phyloP scores from a whole-genome alignment of 2,113 vertebrate genomes.

The Eonycteris spelaea region DNA sequence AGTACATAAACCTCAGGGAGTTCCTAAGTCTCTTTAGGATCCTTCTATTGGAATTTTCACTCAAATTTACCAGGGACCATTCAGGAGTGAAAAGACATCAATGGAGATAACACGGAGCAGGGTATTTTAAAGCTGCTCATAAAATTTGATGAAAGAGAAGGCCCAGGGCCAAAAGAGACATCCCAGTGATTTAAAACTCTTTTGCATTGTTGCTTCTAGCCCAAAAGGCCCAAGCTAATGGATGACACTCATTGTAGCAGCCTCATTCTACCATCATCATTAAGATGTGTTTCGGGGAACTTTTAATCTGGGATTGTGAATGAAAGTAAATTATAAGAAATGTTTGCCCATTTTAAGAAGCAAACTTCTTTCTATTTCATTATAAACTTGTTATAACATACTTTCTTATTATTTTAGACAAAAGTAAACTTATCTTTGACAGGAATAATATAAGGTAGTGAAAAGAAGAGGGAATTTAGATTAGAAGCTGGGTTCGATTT shows the following conservation, averaged over 20 bases:
- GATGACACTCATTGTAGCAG: not conserved
- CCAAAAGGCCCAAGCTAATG: not conserved
- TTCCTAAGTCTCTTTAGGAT: not conserved
- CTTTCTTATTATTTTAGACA: not conserved
- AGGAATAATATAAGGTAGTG: not conserved
- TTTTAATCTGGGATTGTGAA: not conserved
- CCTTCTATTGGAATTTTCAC: not conserved
- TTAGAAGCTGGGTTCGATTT: not conserved
- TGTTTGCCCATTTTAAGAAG: not conserved
- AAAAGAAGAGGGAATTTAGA: not conserved
- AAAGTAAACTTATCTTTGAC: not conserved
- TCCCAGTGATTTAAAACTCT: not conserved
- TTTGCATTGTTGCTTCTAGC: not conserved
- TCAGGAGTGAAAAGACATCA: not conserved
- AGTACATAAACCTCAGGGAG: not conserved
- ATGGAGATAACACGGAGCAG: fast-evolving
- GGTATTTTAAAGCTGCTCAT: not conserved
- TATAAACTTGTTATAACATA: not conserved
- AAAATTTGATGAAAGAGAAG: not conserved
- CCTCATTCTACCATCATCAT: not conserved
- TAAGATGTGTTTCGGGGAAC: not conserved
- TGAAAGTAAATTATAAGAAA: not conserved
- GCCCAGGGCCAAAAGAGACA: not conserved
- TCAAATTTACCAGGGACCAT: not conserved
- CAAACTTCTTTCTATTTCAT: not conserved